Percentiles rank a stretch among this genome's conserved stretches.
Evolutionary conservation across 2,888 invertebrate genomes (phyloP).

Genomic region (Watsonalla binaria): DNA sequence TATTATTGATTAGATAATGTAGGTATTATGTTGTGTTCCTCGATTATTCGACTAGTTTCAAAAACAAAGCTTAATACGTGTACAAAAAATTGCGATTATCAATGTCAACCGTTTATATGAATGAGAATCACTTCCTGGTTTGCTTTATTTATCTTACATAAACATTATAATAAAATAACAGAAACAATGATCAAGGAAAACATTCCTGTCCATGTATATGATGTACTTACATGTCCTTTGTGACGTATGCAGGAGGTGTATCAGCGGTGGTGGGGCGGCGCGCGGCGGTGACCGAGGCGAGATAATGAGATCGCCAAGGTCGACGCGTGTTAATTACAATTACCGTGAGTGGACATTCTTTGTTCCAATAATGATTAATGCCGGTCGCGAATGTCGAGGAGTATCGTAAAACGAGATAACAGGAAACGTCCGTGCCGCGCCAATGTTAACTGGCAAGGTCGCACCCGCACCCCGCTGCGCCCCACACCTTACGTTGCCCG

Average conservation of each 20-base stretch:
- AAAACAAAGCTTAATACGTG: background rate
- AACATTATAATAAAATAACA: conserved; percentile 44
- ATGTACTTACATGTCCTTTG: conserved; percentile 44
- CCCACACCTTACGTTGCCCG: conserved; percentile 10
- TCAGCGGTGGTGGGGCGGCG: conserved; percentile 3
- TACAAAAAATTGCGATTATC: conserved; percentile 4
- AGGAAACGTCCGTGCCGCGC: conserved; percentile 69
- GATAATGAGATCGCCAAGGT: conserved; percentile 52
- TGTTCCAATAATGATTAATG: conserved; percentile 77
- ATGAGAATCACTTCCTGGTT: conserved; percentile 41
- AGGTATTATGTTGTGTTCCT: background rate
- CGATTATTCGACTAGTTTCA: background rate
- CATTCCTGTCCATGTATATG: conserved; percentile 47
- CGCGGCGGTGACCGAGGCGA: conserved; percentile 51
- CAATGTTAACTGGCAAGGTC: conserved; percentile 70
- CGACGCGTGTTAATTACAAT: conserved; percentile 74
- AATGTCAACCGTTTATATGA: conserved; percentile 1
- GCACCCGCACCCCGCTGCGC: conserved; percentile 18
- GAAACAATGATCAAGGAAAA: conserved; percentile 66
- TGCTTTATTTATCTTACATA: conserved; percentile 30
- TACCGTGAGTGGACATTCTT: conserved; percentile 78
- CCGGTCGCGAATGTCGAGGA: conserved; percentile 64
- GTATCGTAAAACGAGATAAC: conserved; percentile 71
- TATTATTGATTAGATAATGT: background rate
- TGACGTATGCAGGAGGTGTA: conserved; percentile 49